Conservation (phyloP, 2,113 vertebrate species). For the Mastomys coucha region DNA sequence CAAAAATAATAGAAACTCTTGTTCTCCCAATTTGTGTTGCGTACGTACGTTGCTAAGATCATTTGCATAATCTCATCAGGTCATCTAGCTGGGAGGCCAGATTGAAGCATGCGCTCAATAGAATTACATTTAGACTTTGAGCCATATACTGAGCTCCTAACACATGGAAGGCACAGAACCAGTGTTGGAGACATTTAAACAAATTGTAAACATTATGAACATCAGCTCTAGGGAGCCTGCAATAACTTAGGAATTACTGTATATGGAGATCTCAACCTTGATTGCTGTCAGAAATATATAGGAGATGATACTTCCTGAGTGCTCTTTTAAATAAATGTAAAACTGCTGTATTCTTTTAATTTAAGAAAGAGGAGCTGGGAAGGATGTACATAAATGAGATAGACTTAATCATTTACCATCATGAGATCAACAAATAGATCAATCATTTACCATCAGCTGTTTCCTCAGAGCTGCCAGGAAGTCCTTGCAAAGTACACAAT, state of each 20-base stretch:
- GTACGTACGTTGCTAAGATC: constrained; percentile 33
- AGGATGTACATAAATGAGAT: constrained; percentile 50
- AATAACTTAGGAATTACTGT: neutral
- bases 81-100: neutral
- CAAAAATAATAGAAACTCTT: constrained; percentile 25
- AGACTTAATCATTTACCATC: constrained; percentile 71
- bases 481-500: constrained; percentile 44
- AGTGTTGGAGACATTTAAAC: neutral
- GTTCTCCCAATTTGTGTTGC: constrained; percentile 51
- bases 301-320: constrained; percentile 4
- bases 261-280: constrained; percentile 36
- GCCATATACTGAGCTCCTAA: neutral
- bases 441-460: constrained; percentile 67
- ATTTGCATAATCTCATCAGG: neutral
- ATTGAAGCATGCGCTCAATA: neutral
- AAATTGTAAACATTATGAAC: neutral
- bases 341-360: neutral
- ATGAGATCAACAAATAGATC: constrained; percentile 68
- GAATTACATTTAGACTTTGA: neutral
- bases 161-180: neutral
- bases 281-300: neutral
- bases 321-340: constrained; percentile 57
- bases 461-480: constrained; percentile 65
- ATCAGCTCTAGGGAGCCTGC: neutral
- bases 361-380: neutral